Evolutionary conservation across 2,888 invertebrate genomes (phyloP).

Genomic region (Meiosimyza platycephala): DNA sequence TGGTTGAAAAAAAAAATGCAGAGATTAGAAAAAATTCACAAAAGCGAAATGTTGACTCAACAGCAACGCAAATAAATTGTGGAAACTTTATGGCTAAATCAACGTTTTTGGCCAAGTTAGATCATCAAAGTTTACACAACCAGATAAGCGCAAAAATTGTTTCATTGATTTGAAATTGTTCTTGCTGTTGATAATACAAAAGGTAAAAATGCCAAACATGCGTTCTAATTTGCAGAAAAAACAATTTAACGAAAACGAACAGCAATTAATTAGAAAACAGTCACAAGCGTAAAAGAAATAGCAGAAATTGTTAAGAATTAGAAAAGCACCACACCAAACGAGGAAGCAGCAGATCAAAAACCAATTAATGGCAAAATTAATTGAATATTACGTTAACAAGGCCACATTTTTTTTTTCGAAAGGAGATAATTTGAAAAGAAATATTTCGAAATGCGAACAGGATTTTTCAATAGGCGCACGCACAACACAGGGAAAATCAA

Average conservation of each 20-base stretch:
- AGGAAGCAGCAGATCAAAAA: too few relatives aligned
- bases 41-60: slow-evolving; percentile 12
- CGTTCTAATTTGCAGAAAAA: background rate
- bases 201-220: background rate
- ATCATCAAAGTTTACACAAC: too few relatives aligned
- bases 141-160: background rate
- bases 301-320: too few relatives aligned
- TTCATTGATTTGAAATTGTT: background rate
- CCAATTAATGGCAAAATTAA: too few relatives aligned
- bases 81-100: slow-evolving; percentile 14
- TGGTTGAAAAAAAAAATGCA: background rate
- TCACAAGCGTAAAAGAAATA: too few relatives aligned
- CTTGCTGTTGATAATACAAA: too few relatives aligned
- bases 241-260: background rate
- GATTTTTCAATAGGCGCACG: slow-evolving; percentile 1
- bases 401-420: too few relatives aligned
- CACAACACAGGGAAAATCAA: too few relatives aligned
- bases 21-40: slow-evolving; percentile 14
- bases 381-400: too few relatives aligned
- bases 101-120: background rate
- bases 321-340: too few relatives aligned
- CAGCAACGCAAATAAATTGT: slow-evolving; percentile 17
- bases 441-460: slow-evolving; percentile 14
- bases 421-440: background rate
- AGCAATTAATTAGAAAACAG: too few relatives aligned